Percentiles rank a stretch among this genome's conserved stretches.
These are phyloP conservation scores for Drosophila sechellia DNA, from an alignment of 1,140 invertebrate genomes.

Conservation along the genomic window DNA sequence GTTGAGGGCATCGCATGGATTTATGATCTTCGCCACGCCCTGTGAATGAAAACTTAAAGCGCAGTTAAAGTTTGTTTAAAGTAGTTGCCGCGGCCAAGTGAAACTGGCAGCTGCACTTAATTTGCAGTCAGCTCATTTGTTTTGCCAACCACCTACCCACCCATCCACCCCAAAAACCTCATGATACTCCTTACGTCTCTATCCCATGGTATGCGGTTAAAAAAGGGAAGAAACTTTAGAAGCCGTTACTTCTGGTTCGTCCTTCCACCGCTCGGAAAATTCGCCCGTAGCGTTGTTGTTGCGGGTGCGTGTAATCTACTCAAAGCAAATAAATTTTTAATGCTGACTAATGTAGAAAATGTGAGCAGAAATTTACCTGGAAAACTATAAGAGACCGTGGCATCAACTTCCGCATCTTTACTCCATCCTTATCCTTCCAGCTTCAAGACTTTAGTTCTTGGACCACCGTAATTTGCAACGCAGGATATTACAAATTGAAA, in stretches of 20 bases:
- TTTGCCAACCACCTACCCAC: slow-evolving; percentile 18
- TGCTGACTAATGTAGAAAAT: slow-evolving; percentile 81
- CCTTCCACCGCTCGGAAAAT: background rate
- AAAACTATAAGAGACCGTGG: slow-evolving; percentile 24
- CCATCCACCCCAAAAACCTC: background rate
- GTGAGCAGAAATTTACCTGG: slow-evolving; percentile 75
- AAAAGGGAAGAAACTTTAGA: slow-evolving; percentile 53
- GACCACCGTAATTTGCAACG: slow-evolving; percentile 51
- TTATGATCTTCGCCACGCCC: slow-evolving; percentile 16
- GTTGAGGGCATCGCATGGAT: slow-evolving; percentile 9
- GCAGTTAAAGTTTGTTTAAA: slow-evolving; percentile 66
- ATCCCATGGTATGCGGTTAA: slow-evolving; percentile 41
- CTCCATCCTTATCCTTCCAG: slow-evolving; percentile 1
- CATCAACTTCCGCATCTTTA: slow-evolving; percentile 17
- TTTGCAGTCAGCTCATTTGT: slow-evolving; percentile 77
- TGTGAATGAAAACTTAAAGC: slow-evolving; percentile 68
- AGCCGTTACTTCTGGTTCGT: slow-evolving; percentile 43
- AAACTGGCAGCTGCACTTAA: slow-evolving; percentile 80
- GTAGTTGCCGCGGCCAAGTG: slow-evolving; percentile 60
- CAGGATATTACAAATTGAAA: slow-evolving; percentile 59
- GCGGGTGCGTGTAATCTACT: slow-evolving; percentile 73
- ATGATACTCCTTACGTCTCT: slow-evolving; percentile 27
- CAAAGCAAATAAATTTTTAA: slow-evolving; percentile 82
- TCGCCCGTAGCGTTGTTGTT: slow-evolving; percentile 25
- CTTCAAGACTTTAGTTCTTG: slow-evolving; percentile 14